These are phyloP conservation scores for Dryadula phaetusa DNA, from an alignment of 2,888 invertebrate species.

Conservation along the genomic window DNA sequence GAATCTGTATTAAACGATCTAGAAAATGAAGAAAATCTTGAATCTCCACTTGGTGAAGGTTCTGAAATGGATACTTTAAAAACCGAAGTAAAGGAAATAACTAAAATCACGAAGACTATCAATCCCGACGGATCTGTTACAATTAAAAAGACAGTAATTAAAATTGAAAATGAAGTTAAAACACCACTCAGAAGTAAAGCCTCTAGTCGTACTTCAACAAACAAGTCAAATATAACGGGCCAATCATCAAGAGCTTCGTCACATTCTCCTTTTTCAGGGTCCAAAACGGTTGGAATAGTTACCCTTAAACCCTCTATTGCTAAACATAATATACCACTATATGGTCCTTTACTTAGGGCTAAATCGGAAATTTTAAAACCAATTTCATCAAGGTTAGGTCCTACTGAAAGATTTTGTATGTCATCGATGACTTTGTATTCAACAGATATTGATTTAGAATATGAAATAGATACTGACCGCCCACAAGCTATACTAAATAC, in stretches of 20 bases:
- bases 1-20: conserved; percentile 18
- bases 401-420: conserved; percentile 43
- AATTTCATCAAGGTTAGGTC: conserved; percentile 39
- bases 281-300: conserved; percentile 48
- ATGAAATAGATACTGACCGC: conserved; percentile 4
- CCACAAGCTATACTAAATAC: background rate
- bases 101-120: conserved; percentile 52
- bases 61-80: conserved; percentile 53
- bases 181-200: conserved; percentile 42
- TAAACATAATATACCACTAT: conserved; percentile 9
- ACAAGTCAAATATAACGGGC: conserved; percentile 33
- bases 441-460: conserved; percentile 40
- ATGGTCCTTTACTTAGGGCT: conserved; percentile 27
- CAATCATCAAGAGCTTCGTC: conserved; percentile 48
- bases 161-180: conserved; percentile 52
- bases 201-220: conserved; percentile 36
- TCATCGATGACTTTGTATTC: conserved; percentile 43
- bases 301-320: conserved; percentile 35
- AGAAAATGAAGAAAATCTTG: conserved; percentile 24
- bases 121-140: conserved; percentile 56
- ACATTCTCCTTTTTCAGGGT: conserved; percentile 48
- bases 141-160: conserved; percentile 55
- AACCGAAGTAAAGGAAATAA: conserved; percentile 56
- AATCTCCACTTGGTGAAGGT: conserved; percentile 33
- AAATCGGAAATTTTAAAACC: conserved; percentile 43